A percentile compares a stretch with the other conserved stretches of the same genome.
Conservation (phyloP, 2,113 vertebrate species). For the Macheiramphus alcinus region DNA sequence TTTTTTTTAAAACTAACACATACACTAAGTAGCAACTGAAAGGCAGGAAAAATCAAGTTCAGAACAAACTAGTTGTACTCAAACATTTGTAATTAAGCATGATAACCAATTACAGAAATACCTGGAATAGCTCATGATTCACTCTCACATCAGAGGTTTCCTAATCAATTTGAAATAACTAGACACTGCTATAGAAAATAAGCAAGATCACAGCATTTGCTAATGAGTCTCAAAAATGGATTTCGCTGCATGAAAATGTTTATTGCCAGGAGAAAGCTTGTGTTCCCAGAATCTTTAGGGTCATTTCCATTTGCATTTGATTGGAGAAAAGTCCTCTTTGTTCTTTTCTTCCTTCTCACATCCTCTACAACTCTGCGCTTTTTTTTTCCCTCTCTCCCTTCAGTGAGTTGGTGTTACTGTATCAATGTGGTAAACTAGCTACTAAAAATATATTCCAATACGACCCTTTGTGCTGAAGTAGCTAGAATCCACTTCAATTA, state of each 20-base stretch:
- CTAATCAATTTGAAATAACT: conserved; percentile 77
- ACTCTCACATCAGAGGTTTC: conserved; percentile 69
- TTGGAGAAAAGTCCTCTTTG: conserved; percentile 67
- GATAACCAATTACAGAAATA: conserved; percentile 78
- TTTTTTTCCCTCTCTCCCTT: background rate
- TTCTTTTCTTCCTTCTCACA: conserved; percentile 63
- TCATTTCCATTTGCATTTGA: conserved; percentile 78
- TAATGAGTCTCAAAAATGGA: conserved; percentile 79
- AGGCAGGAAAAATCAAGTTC: conserved; percentile 59
- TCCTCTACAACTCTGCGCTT: conserved; percentile 3
- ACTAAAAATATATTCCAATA: conserved; percentile 67
- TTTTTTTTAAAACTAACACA: background rate
- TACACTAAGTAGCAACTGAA: conserved; percentile 16
- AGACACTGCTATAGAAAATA: conserved; percentile 71
- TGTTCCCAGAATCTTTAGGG: conserved; percentile 68
- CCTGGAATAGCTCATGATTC: conserved; percentile 70
- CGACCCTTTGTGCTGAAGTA: conserved; percentile 59
- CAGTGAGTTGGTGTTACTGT: conserved; percentile 59
- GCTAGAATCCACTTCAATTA: conserved; percentile 60
- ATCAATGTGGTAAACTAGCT: conserved; percentile 42
- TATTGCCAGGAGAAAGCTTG: conserved; percentile 71
- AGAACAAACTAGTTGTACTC: conserved; percentile 67
- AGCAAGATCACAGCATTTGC: conserved; percentile 75
- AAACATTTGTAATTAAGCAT: conserved; percentile 77
- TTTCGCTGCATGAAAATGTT: conserved; percentile 76